Evolutionary conservation across 2,888 invertebrate species (phyloP).

Genomic region (Heliconius aoede): DNA sequence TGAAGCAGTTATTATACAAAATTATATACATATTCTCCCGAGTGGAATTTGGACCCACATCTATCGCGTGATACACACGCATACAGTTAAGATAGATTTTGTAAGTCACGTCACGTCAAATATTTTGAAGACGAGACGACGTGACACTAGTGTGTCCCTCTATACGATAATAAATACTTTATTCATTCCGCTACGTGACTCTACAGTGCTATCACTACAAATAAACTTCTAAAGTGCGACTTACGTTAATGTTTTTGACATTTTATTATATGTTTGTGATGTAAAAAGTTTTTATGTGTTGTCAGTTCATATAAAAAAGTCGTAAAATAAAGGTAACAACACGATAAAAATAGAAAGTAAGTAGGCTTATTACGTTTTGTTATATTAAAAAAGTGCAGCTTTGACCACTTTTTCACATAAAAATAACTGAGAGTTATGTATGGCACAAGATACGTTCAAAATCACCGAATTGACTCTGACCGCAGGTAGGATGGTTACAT

Average conservation of each 20-base stretch:
- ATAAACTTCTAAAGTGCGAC: not conserved
- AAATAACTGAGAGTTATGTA: no score
- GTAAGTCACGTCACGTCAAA: slow-evolving; percentile 37
- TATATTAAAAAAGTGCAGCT: not conserved
- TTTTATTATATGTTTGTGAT: slow-evolving; percentile 17
- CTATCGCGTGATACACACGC: not conserved
- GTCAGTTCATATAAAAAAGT: not conserved
- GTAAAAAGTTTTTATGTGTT: slow-evolving; percentile 9
- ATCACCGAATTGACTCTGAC: not conserved
- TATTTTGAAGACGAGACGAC: slow-evolving; percentile 38
- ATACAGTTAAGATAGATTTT: slow-evolving; percentile 13
- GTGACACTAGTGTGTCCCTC: slow-evolving; percentile 35
- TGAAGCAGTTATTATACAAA: not conserved
- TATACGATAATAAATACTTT: slow-evolving; percentile 29
- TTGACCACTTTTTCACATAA: not conserved
- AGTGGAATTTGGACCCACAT: not conserved
- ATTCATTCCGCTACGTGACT: slow-evolving; percentile 25
- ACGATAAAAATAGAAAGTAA: not conserved
- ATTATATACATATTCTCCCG: not conserved
- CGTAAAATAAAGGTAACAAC: not conserved
- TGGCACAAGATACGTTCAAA: not conserved
- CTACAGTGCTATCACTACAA: slow-evolving; percentile 12
- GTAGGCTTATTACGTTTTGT: not conserved
- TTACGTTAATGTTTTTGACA: slow-evolving; percentile 9
- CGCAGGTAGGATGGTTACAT: not conserved